Conservation (phyloP, 2,888 invertebrate species). For the Mesorhabditis belari region DNA sequence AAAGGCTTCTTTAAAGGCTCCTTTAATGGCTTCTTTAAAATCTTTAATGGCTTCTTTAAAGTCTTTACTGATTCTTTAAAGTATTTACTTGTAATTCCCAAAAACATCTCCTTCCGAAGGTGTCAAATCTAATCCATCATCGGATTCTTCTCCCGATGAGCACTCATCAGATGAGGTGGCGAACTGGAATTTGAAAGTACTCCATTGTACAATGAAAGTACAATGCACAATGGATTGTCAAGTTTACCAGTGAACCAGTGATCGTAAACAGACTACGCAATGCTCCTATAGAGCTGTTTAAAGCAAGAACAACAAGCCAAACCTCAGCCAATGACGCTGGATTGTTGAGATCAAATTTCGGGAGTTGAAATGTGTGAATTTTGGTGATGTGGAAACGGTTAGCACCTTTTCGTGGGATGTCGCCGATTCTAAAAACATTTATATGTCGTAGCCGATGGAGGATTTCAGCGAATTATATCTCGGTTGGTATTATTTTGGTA, state of each 20-base stretch:
- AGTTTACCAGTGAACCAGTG: too few species aligned
- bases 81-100: background rate
- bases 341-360: conserved; percentile 42
- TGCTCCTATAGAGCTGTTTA: too few species aligned
- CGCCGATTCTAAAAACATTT: conserved; percentile 13
- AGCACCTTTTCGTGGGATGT: conserved; percentile 14
- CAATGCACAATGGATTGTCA: too few species aligned
- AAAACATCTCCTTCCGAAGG: background rate
- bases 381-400: conserved; percentile 20
- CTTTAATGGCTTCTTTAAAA: too few species aligned
- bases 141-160: background rate
- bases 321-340: conserved; percentile 26
- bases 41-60: too few species aligned
- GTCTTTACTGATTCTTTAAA: background rate
- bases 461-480: conserved; percentile 3
- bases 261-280: too few species aligned
- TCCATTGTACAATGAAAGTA: too few species aligned
- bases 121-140: background rate
- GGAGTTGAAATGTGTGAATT: conserved; percentile 35
- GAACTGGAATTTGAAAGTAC: background rate
- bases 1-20: too few species aligned
- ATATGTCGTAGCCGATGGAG: background rate
- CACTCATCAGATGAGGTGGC: background rate
- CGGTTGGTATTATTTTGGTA: too few species aligned
- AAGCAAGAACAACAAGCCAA: too few species aligned